Percentiles rank a stretch among this genome's conserved stretches.
phyloP scores from a whole-genome alignment of 2,797 vertebrate genomes.

The Hemitrygon akajei region DNA sequence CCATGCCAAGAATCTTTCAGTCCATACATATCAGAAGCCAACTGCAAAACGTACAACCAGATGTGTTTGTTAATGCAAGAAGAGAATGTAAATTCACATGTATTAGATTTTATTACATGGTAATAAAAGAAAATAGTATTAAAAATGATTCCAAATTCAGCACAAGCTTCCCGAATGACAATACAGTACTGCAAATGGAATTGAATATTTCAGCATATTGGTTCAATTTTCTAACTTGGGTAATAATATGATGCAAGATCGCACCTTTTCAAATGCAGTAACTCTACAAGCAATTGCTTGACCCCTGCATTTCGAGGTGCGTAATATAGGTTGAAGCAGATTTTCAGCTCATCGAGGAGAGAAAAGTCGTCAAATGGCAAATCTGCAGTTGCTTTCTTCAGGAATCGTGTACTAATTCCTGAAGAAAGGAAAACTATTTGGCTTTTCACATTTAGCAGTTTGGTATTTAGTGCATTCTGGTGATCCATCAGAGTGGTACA shows the following conservation, averaged over 20 bases:
- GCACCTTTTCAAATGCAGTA: neutral
- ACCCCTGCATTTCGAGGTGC: neutral
- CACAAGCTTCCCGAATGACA: neutral
- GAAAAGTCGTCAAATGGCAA: neutral
- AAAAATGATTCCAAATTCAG: neutral
- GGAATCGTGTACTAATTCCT: neutral
- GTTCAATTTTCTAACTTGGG: neutral
- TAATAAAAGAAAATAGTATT: neutral
- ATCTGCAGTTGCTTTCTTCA: neutral
- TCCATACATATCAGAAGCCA: neutral
- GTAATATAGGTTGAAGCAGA: neutral
- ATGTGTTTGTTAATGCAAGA: neutral
- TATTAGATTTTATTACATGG: neutral
- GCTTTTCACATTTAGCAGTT: neutral
- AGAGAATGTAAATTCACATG: neutral
- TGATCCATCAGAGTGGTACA: neutral
- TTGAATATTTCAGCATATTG: neutral
- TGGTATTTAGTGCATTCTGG: too few species aligned
- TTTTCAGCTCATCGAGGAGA: neutral
- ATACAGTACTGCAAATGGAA: neutral
- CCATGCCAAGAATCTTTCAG: too few species aligned
- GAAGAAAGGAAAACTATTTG: neutral
- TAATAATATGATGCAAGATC: neutral
- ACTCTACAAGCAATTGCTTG: neutral
- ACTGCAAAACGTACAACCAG: neutral